Base-by-base conservation (phyloP, 2,888 invertebrate species). In the Sipha maydis region DNA sequence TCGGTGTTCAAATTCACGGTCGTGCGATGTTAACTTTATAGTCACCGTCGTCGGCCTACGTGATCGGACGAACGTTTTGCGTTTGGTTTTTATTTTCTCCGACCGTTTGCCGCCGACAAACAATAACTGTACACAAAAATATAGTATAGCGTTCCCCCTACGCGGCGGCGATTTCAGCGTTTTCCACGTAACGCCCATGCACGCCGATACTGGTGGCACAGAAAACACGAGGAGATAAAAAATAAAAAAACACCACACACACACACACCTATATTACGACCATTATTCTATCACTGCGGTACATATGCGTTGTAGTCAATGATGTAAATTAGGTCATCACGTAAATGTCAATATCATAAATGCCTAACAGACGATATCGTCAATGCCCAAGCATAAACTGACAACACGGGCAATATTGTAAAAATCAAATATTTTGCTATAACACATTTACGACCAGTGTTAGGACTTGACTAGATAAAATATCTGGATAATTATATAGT, bases 51-150 rank as follows among this genome's bases (percentile, higher is more conserved):
- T n/a, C 38, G 48, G 48, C 82, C 41, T 71, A 82, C 82, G 69
- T 71, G 69, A 71, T 69, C 82, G 48, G 71, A 48, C 19, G 71
- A 61, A 82, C 69, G 82, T 82, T 28, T 28, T 25, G 38, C 80
- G 67, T 61, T 19, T 28, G 14, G n/a, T 67, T 28, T 48, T 48
- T n/a, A 21, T 54, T 11, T 56, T 21, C 5, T 9, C 34, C 34
- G n/a, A 1, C n/a, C n/a, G n/a, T 17, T 54, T 9, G 9, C 48
- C 48, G 48, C 61, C 80, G n/a, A 80, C 61, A 67, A 19, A 67
- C 34, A 48, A 56, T 21, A 4, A 48, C 11, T 14, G 21, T 61
- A 61, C 14, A 48, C 14, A 14, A 48, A 1, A 4, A 61, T 25
- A 61, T 25, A 3, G 0, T 25, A 25, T 61, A 25, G 4, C 7